Conservation (phyloP, 2,888 invertebrate species). For the Spodoptera picta region DNA sequence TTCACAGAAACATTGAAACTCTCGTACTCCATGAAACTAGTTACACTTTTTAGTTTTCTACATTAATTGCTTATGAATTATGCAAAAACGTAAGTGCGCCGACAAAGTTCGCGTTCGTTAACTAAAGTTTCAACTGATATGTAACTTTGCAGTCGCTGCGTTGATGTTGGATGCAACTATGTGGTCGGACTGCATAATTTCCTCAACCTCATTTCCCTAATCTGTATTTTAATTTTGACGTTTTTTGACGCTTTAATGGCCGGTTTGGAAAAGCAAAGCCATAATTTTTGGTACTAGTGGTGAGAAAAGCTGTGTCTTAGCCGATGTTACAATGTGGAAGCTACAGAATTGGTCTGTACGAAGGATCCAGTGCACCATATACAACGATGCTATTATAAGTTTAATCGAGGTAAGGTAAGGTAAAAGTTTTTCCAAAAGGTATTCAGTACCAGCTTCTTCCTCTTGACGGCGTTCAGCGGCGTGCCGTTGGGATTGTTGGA, state of each 20-base stretch:
- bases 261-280: neutral
- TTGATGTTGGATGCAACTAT: conserved; percentile 25
- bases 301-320: no score
- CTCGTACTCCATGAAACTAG: conserved; percentile 14
- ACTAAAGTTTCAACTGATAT: conserved; percentile 53
- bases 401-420: no score
- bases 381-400: no score
- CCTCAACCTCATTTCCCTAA: conserved; percentile 31
- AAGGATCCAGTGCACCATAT: no score
- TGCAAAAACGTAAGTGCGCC: conserved; percentile 55
- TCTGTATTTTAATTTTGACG: conserved; percentile 24
- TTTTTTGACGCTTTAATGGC: conserved; percentile 5
- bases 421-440: no score
- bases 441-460: no score
- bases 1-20: conserved; percentile 10
- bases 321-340: no score
- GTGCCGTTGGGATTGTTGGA: no score
- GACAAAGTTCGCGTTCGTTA: conserved; percentile 56
- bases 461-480: no score
- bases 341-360: no score
- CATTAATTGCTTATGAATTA: conserved; percentile 53
- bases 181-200: conserved; percentile 32
- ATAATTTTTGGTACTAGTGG: no score
- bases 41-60: conserved; percentile 24
- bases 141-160: conserved; percentile 41